These are phyloP conservation scores for Lagodon rhomboides DNA, from an alignment of 2,797 vertebrate species.

Conservation along the genomic window DNA sequence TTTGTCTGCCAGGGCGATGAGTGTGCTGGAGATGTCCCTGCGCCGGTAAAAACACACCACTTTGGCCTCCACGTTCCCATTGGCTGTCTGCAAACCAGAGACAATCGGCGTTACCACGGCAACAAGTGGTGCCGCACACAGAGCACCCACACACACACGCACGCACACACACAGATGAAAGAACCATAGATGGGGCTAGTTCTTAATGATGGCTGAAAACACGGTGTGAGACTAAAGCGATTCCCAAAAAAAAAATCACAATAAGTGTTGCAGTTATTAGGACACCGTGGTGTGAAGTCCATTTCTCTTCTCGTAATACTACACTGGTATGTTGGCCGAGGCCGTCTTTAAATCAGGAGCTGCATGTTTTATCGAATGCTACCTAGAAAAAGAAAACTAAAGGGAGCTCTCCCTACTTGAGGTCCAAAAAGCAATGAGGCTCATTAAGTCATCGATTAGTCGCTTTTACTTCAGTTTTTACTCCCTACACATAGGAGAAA, in stretches of 20 bases:
- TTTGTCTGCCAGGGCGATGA: conserved; percentile 98
- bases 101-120: conserved; percentile 82
- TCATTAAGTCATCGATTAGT: conserved; percentile 38
- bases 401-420: background rate
- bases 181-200: conserved; percentile 46
- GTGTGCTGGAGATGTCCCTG: conserved; percentile 96
- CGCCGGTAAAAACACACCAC: conserved; percentile 99
- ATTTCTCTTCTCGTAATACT: background rate
- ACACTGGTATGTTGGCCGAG: background rate
- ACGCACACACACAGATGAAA: conserved; percentile 33
- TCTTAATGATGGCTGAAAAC: conserved; percentile 68
- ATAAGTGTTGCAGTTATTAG: conserved; percentile 48
- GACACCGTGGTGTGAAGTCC: background rate
- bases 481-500: conserved; percentile 1
- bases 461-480: background rate
- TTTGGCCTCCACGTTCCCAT: conserved; percentile 99
- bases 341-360: conserved; percentile 20
- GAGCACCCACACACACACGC: conserved; percentile 37
- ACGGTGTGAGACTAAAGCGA: conserved; percentile 44
- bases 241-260: conserved; percentile 45
- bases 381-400: background rate
- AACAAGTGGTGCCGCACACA: conserved; percentile 78
- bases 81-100: conserved; percentile 93
- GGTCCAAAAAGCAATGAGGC: conserved; percentile 5
- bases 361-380: background rate